Evolutionary conservation across 1,140 invertebrate genomes (phyloP), one percentile per base, ranked within the genome.

Genomic region (Caerostris darwini): DNA sequence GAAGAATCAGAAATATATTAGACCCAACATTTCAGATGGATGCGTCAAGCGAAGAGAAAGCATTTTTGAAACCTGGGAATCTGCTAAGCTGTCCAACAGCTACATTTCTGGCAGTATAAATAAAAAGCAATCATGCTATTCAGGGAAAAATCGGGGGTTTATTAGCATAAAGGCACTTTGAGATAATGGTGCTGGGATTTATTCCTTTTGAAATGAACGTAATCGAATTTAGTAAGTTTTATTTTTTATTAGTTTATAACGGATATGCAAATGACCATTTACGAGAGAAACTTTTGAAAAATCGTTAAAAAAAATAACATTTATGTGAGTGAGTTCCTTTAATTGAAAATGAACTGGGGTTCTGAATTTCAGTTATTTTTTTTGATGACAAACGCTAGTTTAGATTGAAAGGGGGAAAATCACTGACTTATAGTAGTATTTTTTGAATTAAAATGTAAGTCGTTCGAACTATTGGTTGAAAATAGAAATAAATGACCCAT

Each of bases 1-100:
- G 54, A 83, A 12, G 34, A 83, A 83, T 83, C 82, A 83, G 54
- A 83, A 83, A 83, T 83, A 19, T 83, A 83, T 83, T 83, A 83
- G 82, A 7, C 6, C 19, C 12, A 19, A 12, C 1, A 0, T 5
- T 14, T 3, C 12, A 57, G 6, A n/a, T 17, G 81, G 19, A 4
- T 56, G 54, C 81, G 81, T 14, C 81, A 54, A 53, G 7, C 17
- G 19, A 34, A 50, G 0, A 19, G 57, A 57, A 83, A 5, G 12
- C 7, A 10, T 54, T 54, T 54, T 5, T 56, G 56, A n/a, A 14
- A n/a, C 8, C 2, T 5, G 50, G 34, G 3, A n/a, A 7, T 3
- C 53, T 77, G 34, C 53, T 50, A 83, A 58, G 82, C 56, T 83
- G 17, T 19, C 54, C 6, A 56, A 10, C 14, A 14, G 56, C 12